Evolutionary conservation across 2,888 invertebrate genomes (phyloP).

Genomic region (Conops quadrifasciatus): DNA sequence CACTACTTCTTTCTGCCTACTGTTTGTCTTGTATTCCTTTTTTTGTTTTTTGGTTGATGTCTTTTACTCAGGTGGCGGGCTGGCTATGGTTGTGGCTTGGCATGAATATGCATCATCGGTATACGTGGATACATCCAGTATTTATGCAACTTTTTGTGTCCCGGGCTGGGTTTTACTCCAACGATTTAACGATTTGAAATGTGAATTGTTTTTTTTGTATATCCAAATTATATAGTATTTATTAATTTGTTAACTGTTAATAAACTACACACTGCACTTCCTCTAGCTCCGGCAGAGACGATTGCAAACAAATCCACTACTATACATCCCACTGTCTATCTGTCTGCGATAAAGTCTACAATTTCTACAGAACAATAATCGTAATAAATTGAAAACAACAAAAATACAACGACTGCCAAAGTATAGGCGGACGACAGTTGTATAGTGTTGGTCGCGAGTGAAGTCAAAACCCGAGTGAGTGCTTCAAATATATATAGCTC

Average conservation of each 20-base stretch:
- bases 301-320: slow-evolving; percentile 8
- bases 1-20: too few species aligned
- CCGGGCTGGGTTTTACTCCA: not conserved
- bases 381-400: slow-evolving; percentile 1
- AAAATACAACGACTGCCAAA: not conserved
- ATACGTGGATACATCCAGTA: not conserved
- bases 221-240: not conserved
- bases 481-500: too few species aligned
- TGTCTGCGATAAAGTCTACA: not conserved
- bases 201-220: not conserved
- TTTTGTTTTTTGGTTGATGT: not conserved
- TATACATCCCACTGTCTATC: not conserved
- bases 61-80: slow-evolving; percentile 27
- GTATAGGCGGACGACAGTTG: slow-evolving; percentile 2
- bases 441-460: not conserved
- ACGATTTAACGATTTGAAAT: not conserved
- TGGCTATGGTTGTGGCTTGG: slow-evolving; percentile 12
- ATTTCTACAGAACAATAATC: slow-evolving; percentile 2
- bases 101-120: not conserved
- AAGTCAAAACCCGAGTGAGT: slow-evolving; percentile 18
- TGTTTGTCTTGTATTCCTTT: not conserved
- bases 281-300: slow-evolving; percentile 11
- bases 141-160: not conserved
- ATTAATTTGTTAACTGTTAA: not conserved
- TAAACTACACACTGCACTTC: not conserved